These are phyloP conservation scores for Cataglyphis cursor DNA, from an alignment of 2,888 invertebrate genomes.

Conservation along the genomic window DNA sequence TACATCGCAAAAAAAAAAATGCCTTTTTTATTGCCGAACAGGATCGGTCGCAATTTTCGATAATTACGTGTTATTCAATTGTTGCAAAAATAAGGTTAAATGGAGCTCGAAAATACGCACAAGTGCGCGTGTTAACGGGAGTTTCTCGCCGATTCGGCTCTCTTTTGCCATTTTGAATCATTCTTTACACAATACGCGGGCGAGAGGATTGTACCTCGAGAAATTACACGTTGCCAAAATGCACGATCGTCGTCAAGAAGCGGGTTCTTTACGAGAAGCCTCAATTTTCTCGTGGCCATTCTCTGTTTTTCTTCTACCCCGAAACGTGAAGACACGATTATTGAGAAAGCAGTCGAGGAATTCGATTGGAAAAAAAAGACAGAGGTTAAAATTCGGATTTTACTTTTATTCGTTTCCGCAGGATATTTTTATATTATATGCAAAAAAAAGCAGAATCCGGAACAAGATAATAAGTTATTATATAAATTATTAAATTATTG, in stretches of 20 bases:
- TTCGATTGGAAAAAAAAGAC: not conserved
- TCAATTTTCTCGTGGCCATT: slow-evolving; percentile 45
- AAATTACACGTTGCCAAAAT: slow-evolving; percentile 51
- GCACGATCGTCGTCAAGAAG: slow-evolving; percentile 14
- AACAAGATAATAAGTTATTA: not conserved
- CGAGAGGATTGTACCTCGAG: slow-evolving; percentile 2
- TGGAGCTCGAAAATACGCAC: not conserved
- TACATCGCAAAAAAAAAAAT: slow-evolving; percentile 19
- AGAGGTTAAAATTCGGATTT: not conserved
- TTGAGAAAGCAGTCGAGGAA: not conserved
- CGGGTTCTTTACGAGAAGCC: not conserved
- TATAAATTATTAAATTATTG: not conserved
- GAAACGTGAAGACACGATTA: slow-evolving; percentile 14
- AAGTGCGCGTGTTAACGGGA: slow-evolving; percentile 32
- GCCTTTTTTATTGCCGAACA: not conserved
- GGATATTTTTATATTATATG: slow-evolving; percentile 13
- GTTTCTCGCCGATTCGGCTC: slow-evolving; percentile 19
- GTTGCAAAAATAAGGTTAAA: slow-evolving; percentile 42
- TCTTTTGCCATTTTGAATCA: slow-evolving; percentile 23
- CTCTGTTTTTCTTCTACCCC: slow-evolving; percentile 18
- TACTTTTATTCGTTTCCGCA: not conserved
- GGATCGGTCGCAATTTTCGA: slow-evolving; percentile 24
- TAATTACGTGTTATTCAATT: slow-evolving; percentile 45
- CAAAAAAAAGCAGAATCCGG: not conserved
- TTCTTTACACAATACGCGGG: slow-evolving; percentile 34